Conservation (phyloP, 2,113 vertebrate genomes). For the Microcebus griseorufus region DNA sequence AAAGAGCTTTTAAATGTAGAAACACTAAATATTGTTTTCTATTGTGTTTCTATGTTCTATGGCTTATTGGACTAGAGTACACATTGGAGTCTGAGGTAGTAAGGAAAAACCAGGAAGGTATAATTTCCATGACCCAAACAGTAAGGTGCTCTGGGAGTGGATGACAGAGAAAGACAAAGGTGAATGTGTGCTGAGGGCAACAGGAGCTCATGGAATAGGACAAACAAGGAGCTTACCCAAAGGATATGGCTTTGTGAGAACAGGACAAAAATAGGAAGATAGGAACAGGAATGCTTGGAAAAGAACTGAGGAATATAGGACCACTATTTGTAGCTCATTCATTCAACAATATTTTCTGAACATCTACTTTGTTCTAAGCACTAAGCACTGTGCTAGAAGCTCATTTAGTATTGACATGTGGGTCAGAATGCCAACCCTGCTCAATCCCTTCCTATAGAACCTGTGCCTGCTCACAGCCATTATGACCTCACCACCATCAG, state of each 20-base stretch:
- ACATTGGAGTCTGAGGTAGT: not conserved
- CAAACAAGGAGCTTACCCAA: not conserved
- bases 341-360: not conserved
- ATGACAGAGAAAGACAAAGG: not conserved
- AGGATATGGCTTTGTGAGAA: not conserved
- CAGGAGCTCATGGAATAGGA: not conserved
- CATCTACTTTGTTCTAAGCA: not conserved
- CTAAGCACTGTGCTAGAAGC: not conserved
- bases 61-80: not conserved
- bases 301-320: not conserved
- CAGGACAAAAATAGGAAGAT: not conserved
- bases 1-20: constrained; percentile 7
- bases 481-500: not conserved
- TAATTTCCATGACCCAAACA: not conserved
- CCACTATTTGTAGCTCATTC: not conserved
- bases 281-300: not conserved
- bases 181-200: not conserved
- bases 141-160: not conserved
- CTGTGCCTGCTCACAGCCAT: not conserved
- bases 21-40: not conserved
- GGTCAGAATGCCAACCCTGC: not conserved
- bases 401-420: not conserved
- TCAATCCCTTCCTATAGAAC: not conserved
- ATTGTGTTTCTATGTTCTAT: not conserved
- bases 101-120: not conserved